Conservation (phyloP, 2,797 vertebrate species). For the Adelosebastes latens region DNA sequence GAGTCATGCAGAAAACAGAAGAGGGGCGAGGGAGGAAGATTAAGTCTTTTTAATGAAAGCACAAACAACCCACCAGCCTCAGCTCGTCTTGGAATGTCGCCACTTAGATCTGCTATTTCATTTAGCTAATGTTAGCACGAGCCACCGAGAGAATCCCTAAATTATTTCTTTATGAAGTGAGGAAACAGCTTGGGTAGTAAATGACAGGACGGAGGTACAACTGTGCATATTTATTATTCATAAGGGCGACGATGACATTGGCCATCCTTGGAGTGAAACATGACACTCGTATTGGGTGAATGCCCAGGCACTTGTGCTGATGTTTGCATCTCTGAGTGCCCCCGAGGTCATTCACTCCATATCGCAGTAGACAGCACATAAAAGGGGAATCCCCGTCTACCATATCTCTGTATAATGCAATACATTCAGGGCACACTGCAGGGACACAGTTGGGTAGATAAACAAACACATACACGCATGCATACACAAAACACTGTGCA, state of each 20-base stretch:
- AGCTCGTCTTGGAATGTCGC: background rate
- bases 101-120: constrained; percentile 29
- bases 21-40: background rate
- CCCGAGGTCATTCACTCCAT: constrained; percentile 7
- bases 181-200: background rate
- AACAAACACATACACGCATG: background rate
- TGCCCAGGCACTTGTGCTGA: constrained; percentile 53
- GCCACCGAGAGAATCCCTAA: background rate
- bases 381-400: constrained; percentile 45
- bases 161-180: constrained; percentile 41
- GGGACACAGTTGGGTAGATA: constrained; percentile 11
- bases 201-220: background rate
- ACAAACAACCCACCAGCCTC: background rate
- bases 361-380: constrained; percentile 4
- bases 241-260: constrained; percentile 52
- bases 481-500: constrained; percentile 12
- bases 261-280: constrained; percentile 47
- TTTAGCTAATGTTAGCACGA: constrained; percentile 27
- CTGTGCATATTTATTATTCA: constrained; percentile 39
- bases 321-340: constrained; percentile 50
- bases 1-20: constrained; percentile 12
- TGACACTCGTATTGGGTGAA: constrained; percentile 49
- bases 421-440: constrained; percentile 4
- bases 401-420: constrained; percentile 5
- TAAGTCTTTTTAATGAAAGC: constrained; percentile 18